Base-by-base conservation (phyloP, 1,140 invertebrate species). In the Trichomalopsis sarcophagae region DNA sequence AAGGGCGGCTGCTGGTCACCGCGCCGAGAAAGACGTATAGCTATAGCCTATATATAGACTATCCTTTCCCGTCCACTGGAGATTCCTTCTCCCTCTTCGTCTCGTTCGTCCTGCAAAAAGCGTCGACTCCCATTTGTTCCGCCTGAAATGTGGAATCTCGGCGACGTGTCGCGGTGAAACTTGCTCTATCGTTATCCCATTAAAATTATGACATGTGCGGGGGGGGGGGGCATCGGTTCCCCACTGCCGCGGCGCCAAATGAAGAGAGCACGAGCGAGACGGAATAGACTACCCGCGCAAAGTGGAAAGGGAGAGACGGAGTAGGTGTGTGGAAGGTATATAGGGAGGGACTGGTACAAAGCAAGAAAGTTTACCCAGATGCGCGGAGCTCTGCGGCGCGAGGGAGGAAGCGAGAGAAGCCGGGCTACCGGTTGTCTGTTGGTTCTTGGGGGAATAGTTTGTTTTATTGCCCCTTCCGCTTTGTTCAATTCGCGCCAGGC, bases 111-210 rank as follows among this genome's bases (percentile, higher is more conserved):
- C 27, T 11, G 36, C 62, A 74, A 84, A 78, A 78, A 77, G 36
- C 36, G 74, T 84, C 74, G 62, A 17, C 33, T 78, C 50, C 62
- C 62, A 78, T 84, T 84, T 84, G 75, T 78, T 84, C 82, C 55
- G 75, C 55, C 21, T 69, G 81, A 82, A 66, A 62, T 66, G 73
- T 55, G 82, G 62, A 84, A 84, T 78, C 82, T 84, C 50, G n/a
- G 75, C 74, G 75, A 78, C 73, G 81, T 76, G 73, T 75, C 36
- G 50, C 10, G 40, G 40, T 76, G 3, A 36, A 76, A 76, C 74
- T n/a, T n/a, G 55, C 55, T 62, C 55, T 27, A 27, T 27, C 27
- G 27, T 27, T 27, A 27, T 27, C 27, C 27, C 27, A 27, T 27
- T 27, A 27, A 27, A 27, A 36, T 36, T 36, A 36, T 36, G 33